A percentile compares a stretch with the other conserved stretches of the same genome.
Evolutionary conservation across 2,113 vertebrate genomes (phyloP).

Genomic region (Mastomys coucha): DNA sequence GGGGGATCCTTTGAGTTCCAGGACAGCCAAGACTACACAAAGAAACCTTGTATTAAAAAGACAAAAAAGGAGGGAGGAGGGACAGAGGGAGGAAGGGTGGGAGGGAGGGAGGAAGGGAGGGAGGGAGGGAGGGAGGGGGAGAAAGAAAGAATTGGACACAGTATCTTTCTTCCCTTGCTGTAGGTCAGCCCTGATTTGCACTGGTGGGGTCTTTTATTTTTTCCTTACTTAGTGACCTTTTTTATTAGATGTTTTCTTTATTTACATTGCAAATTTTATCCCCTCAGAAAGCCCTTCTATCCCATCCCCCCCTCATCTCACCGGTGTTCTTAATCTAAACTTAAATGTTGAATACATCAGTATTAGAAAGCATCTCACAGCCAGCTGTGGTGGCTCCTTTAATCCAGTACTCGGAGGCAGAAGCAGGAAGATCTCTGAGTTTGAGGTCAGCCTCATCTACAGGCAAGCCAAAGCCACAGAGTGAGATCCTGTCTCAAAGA

Average conservation of each 20-base stretch:
- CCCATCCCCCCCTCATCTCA: not conserved
- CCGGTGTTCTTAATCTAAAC: not conserved
- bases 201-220: no score
- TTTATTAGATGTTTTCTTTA: no score
- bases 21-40: not conserved
- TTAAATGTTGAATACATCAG: not conserved
- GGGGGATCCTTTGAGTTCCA: not conserved
- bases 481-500: not conserved
- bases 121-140: not conserved
- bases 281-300: no score
- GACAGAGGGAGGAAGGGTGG: fast-evolving
- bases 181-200: not conserved
- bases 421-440: not conserved
- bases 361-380: not conserved
- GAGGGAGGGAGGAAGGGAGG: no score
- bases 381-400: no score
- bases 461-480: not conserved
- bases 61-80: not conserved
- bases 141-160: not conserved
- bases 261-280: no score
- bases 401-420: not conserved
- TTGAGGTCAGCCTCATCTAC: not conserved
- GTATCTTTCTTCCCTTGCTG: not conserved
- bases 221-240: no score
- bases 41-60: not conserved